phyloP scores from a whole-genome alignment of 2,888 invertebrate genomes.

The Hedya salicella region DNA sequence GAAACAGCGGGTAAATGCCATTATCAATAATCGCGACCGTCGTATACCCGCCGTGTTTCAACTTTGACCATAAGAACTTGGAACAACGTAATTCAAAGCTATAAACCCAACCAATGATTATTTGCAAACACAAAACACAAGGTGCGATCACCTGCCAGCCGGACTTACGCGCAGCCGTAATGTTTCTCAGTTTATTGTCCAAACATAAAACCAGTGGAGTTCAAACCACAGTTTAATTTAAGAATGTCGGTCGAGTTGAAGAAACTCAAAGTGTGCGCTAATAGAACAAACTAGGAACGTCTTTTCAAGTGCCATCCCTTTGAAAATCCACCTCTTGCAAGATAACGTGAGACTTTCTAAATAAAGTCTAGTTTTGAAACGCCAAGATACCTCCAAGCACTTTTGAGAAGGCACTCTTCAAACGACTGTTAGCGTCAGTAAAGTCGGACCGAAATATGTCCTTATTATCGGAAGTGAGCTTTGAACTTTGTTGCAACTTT shows the following conservation, averaged over 20 bases:
- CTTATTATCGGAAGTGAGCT: neutral
- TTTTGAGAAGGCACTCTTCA: neutral
- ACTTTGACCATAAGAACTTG: neutral
- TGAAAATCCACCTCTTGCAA: neutral
- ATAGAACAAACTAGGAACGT: neutral
- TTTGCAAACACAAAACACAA: slow-evolving; percentile 17
- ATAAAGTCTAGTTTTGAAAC: neutral
- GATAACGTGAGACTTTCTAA: neutral
- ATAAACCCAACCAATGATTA: slow-evolving; percentile 12
- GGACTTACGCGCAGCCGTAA: slow-evolving; percentile 3
- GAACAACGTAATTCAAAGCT: neutral
- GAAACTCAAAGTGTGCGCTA: slow-evolving; percentile 23
- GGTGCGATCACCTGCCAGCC: slow-evolving; percentile 36
- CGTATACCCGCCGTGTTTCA: no score
- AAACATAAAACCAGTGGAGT: slow-evolving; percentile 32
- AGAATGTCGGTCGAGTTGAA: slow-evolving; percentile 42
- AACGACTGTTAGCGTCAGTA: neutral
- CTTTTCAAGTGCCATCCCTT: neutral
- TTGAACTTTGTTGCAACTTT: neutral
- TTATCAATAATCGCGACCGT: no score
- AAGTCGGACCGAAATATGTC: neutral
- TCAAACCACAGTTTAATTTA: slow-evolving; percentile 36
- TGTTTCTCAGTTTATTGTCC: slow-evolving; percentile 20
- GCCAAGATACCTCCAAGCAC: neutral
- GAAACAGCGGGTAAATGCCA: no score